Evolutionary conservation across 2,888 invertebrate genomes (phyloP).

Genomic region (Platynereis dumerilii): DNA sequence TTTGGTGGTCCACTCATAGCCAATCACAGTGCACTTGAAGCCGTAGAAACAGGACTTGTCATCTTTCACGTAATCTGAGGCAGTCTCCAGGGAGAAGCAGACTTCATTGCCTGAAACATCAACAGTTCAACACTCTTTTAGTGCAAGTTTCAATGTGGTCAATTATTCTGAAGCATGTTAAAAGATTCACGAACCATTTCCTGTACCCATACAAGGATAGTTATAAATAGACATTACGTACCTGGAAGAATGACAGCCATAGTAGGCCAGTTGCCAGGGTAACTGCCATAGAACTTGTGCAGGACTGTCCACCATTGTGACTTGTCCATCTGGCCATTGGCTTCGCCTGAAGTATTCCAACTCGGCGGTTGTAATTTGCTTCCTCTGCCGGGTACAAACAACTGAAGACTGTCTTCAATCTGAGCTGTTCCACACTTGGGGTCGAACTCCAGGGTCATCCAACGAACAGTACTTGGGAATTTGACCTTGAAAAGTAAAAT

Average conservation of each 20-base stretch:
- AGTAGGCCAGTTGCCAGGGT: conserved; percentile 80
- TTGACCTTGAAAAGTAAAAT: conserved; percentile 68
- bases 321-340: background rate
- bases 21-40: conserved; percentile 86
- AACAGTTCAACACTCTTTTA: too few species aligned
- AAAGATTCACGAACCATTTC: too few species aligned
- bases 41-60: conserved; percentile 82
- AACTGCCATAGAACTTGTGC: conserved; percentile 64
- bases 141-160: too few species aligned
- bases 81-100: conserved; percentile 93
- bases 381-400: conserved; percentile 62
- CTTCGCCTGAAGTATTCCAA: background rate
- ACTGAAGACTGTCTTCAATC: conserved; percentile 80
- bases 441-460: conserved; percentile 94
- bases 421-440: conserved; percentile 90
- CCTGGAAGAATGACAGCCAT: conserved; percentile 78
- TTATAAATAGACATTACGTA: conserved; percentile 40
- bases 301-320: conserved; percentile 61
- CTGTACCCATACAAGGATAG: too few species aligned
- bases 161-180: too few species aligned
- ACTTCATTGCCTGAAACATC: conserved; percentile 80
- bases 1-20: conserved; percentile 67
- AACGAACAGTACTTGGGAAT: conserved; percentile 87
- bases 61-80: conserved; percentile 91
- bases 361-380: background rate